A percentile compares a stretch with the other conserved stretches of the same genome.
Evolutionary conservation across 2,797 vertebrate genomes (phyloP).

Genomic region (Catamblyrhynchus diadema): DNA sequence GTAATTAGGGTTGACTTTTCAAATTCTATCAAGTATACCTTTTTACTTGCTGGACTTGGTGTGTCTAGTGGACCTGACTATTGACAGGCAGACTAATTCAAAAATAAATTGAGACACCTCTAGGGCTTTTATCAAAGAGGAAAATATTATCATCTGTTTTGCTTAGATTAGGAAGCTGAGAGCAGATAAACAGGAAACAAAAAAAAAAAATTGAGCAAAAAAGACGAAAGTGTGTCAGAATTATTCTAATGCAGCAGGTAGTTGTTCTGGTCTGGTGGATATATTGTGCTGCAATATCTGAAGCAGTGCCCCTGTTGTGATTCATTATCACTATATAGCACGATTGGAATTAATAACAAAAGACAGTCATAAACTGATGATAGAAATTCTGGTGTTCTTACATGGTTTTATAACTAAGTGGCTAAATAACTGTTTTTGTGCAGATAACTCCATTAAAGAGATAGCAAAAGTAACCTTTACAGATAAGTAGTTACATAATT

Average conservation of each 20-base stretch:
- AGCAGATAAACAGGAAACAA: not conserved
- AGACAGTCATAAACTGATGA: slow-evolving; percentile 24
- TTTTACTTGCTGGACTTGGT: not conserved
- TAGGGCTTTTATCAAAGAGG: slow-evolving; percentile 15
- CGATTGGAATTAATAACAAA: slow-evolving; percentile 23
- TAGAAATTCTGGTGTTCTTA: slow-evolving; percentile 21
- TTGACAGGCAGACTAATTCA: not conserved
- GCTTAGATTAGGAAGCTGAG: slow-evolving; percentile 13
- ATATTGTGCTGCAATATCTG: not conserved
- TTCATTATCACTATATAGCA: slow-evolving; percentile 14
- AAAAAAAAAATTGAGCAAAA: not conserved
- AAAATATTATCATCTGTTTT: slow-evolving; percentile 2
- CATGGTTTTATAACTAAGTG: slow-evolving; percentile 20
- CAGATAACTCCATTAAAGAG: slow-evolving; percentile 44
- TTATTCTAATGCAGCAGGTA: slow-evolving; percentile 39
- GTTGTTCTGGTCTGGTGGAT: slow-evolving; percentile 30
- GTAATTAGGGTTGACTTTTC: not conserved
- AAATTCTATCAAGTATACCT: not conserved
- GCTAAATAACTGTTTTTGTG: slow-evolving; percentile 42
- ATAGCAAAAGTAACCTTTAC: slow-evolving; percentile 53
- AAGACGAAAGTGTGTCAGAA: not conserved
- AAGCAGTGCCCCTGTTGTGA: slow-evolving; percentile 17
- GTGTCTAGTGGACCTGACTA: not conserved
- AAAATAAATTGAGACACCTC: slow-evolving; percentile 29
- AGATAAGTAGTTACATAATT: slow-evolving; percentile 31